phyloP scores from a whole-genome alignment of 1,140 invertebrate species.

The Zaprionus capensis region DNA sequence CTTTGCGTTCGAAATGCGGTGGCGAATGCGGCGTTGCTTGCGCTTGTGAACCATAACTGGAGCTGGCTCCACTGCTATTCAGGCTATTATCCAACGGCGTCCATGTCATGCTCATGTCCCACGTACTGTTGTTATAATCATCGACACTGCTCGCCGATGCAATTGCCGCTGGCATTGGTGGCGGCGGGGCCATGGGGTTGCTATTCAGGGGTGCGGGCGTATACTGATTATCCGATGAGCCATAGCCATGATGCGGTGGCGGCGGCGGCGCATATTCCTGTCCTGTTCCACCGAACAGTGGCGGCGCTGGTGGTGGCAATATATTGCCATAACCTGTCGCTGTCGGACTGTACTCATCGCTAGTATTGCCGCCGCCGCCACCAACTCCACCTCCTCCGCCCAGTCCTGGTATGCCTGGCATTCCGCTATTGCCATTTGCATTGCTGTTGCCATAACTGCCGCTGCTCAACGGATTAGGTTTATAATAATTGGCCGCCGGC shows the following conservation, averaged over 20 bases:
- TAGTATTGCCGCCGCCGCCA: constrained; percentile 27
- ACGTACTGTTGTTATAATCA: constrained; percentile 71
- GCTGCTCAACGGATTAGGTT: constrained; percentile 59
- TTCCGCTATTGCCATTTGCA: constrained; percentile 44
- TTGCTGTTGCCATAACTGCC: constrained; percentile 46
- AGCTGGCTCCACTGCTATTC: constrained; percentile 65
- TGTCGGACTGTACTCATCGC: constrained; percentile 59
- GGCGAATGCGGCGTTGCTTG: constrained; percentile 87
- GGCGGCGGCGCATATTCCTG: constrained; percentile 70
- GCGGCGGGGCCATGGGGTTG: constrained; percentile 83
- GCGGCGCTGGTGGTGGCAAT: constrained; percentile 40
- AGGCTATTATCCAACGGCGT: constrained; percentile 69
- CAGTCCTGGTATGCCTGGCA: constrained; percentile 58
- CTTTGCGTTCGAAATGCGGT: constrained; percentile 87
- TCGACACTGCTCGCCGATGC: constrained; percentile 30
- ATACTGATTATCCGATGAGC: constrained; percentile 58
- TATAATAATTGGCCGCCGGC: constrained; percentile 68
- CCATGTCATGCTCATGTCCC: constrained; percentile 83
- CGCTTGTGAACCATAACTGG: constrained; percentile 55
- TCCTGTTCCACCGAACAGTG: constrained; percentile 12
- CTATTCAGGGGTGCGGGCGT: constrained; percentile 83
- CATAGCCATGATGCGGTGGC: constrained; percentile 57
- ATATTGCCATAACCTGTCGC: constrained; percentile 34
- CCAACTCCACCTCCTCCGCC: constrained; percentile 24
- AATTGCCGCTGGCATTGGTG: constrained; percentile 86